phyloP scores from a whole-genome alignment of 2,888 invertebrate species.

The Pristionchus exspectatus region DNA sequence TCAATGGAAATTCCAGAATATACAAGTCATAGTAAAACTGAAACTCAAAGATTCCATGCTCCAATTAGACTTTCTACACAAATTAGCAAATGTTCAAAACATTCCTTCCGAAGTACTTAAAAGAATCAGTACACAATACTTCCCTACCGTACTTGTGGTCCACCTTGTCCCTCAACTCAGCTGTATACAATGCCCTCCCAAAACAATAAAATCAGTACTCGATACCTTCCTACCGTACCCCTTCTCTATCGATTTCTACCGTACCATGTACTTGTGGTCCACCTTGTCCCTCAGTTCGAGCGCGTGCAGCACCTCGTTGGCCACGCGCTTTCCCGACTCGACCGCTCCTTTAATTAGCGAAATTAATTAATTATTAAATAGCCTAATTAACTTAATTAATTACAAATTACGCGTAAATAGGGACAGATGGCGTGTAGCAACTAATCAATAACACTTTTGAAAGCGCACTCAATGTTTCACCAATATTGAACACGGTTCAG shows the following conservation, averaged over 20 bases:
- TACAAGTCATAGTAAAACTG: no score
- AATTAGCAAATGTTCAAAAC: neutral
- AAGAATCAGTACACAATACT: neutral
- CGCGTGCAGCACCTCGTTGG: slow-evolving; percentile 55
- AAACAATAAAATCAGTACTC: neutral
- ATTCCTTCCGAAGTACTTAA: no score
- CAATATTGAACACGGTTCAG: neutral
- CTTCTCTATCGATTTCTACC: neutral
- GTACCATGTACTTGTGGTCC: slow-evolving; percentile 60
- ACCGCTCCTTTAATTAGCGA: slow-evolving; percentile 75
- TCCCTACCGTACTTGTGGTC: slow-evolving; percentile 55
- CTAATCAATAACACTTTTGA: no score
- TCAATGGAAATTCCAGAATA: no score
- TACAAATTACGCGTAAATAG: neutral
- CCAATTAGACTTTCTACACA: neutral
- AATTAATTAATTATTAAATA: neutral
- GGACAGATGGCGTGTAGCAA: neutral
- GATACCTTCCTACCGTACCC: neutral
- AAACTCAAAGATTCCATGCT: no score
- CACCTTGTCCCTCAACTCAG: slow-evolving; percentile 57
- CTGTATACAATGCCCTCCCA: no score
- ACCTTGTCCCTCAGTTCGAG: slow-evolving; percentile 59
- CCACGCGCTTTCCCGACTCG: slow-evolving; percentile 62
- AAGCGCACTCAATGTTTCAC: no score
- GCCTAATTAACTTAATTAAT: neutral